Base-by-base conservation (phyloP, 2,113 vertebrate genomes). In the Megalops atlanticus region DNA sequence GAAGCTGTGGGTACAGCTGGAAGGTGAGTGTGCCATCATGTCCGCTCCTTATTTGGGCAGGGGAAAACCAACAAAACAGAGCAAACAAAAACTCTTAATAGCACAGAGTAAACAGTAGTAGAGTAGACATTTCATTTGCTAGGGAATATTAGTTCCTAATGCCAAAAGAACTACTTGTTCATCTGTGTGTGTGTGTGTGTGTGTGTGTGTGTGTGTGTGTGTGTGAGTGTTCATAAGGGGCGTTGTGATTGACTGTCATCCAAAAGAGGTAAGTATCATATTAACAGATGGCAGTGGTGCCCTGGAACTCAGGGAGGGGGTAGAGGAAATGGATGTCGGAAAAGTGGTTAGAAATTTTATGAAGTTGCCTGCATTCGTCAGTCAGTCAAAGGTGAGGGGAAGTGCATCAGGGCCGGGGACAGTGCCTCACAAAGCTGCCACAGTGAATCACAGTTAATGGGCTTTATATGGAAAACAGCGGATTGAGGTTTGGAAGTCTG, bases 1-100 rank as follows among this genome's bases (percentile, higher is more conserved):
- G 86, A 85, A 85, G 86, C 84, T 86, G 85, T 83, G 85, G 74
- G 79, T 77, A 81, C 78, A 72, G 80, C 54, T 84, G 85, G 82
- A 79, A 85, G 73, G 81, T 80, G 77, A 83, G 77, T 83, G 84
- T 83, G 84, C 79, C 72, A 68, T 81, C 82, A 86, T 78, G 78
- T 84, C 77, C 86, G 77, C 80, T 82, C 85, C 82, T 85, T 69
- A 43, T 58, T n/a, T 79, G 76, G 69, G 74, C 81, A 39, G n/a
- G n/a, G n/a, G n/a, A n/a, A n/a, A n/a, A n/a, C n/a, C n/a, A n/a
- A n/a, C n/a, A n/a, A n/a, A n/a, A n/a, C n/a, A n/a, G n/a, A n/a
- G n/a, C n/a, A n/a, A n/a, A n/a, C n/a, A n/a, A n/a, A n/a, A n/a
- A n/a, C n/a, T n/a, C n/a, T n/a, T n/a, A n/a, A n/a, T n/a, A n/a